Percentiles rank a stretch among this genome's conserved stretches.
Evolutionary conservation across 2,888 invertebrate species (phyloP).

Genomic region (Caenorhabditis imperialis): DNA sequence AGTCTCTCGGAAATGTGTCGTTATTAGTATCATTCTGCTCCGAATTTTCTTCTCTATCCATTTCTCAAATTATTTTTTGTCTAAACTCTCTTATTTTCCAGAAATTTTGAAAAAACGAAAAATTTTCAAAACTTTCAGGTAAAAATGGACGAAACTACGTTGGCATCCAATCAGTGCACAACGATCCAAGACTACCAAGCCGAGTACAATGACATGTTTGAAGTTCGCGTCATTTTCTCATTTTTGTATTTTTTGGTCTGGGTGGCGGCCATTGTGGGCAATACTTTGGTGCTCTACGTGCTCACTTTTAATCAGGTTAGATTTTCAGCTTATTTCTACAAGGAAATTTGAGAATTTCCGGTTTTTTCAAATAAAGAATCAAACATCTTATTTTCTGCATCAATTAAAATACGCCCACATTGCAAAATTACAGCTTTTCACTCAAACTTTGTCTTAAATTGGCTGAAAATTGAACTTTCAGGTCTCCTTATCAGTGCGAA

Average conservation of each 20-base stretch:
- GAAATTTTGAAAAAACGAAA: no score
- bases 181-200: conserved; percentile 43
- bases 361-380: no score
- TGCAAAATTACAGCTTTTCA: background rate
- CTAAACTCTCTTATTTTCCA: background rate
- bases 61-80: background rate
- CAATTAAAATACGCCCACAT: background rate
- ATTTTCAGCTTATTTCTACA: no score
- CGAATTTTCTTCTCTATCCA: background rate
- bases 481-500: conserved; percentile 74
- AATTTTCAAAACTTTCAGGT: background rate
- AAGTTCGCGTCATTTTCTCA: conserved; percentile 68
- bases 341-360: no score
- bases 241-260: conserved; percentile 74
- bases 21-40: background rate
- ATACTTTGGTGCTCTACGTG: conserved; percentile 74
- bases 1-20: no score
- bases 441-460: background rate
- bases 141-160: conserved; percentile 19
- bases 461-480: conserved; percentile 47
- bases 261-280: conserved; percentile 73
- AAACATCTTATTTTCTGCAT: no score
- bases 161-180: conserved; percentile 41
- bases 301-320: conserved; percentile 73
- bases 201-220: conserved; percentile 41